These are phyloP conservation scores for Drepana falcataria DNA, from an alignment of 2,888 invertebrate species.

Conservation along the genomic window DNA sequence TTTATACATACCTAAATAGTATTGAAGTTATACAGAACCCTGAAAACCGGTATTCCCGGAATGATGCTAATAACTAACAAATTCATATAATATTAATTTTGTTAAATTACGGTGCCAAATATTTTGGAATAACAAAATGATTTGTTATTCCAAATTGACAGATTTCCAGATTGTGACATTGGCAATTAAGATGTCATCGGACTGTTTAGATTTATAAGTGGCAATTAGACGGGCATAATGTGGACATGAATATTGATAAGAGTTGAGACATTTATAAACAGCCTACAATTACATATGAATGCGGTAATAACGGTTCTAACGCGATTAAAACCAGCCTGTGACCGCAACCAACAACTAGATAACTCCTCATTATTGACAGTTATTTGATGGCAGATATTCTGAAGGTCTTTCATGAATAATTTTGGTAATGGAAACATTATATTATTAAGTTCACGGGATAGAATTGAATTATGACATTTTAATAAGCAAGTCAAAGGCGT, in stretches of 20 bases:
- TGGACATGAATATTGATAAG: constrained; percentile 69
- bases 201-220: constrained; percentile 65
- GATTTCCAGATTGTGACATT: no score
- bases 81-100: constrained; percentile 8
- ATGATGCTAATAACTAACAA: not conserved
- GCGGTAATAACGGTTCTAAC: constrained; percentile 38
- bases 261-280: constrained; percentile 57
- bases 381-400: constrained; percentile 9
- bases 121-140: constrained; percentile 50
- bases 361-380: constrained; percentile 28
- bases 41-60: no score
- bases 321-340: constrained; percentile 25
- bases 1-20: no score
- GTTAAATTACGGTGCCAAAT: constrained; percentile 29
- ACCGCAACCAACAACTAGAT: constrained; percentile 25
- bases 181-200: constrained; percentile 74
- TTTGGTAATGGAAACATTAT: not conserved
- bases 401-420: not conserved
- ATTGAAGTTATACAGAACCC: no score
- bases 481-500: no score
- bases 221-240: constrained; percentile 68
- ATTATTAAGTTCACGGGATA: not conserved
- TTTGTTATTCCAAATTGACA: no score
- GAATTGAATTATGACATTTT: no score
- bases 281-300: constrained; percentile 50